Percentiles rank a stretch among this genome's conserved stretches.
These are phyloP conservation scores for Heteropelma amictum DNA, from an alignment of 2,888 invertebrate genomes.

Conservation along the genomic window DNA sequence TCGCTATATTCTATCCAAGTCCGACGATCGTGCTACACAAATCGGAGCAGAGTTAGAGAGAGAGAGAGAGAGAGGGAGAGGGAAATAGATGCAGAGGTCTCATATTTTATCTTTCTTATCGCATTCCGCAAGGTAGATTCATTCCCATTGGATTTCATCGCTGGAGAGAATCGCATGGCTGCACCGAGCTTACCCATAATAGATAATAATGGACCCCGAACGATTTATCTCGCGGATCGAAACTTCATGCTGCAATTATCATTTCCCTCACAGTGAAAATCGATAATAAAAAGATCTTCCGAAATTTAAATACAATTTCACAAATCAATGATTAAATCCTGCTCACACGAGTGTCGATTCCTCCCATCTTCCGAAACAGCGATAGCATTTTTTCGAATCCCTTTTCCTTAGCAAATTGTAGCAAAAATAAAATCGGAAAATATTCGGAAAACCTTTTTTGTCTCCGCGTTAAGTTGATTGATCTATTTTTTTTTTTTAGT, in stretches of 20 bases:
- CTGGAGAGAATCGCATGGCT: conserved; percentile 37
- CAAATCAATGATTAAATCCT: background rate
- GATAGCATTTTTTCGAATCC: no score
- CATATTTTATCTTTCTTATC: conserved; percentile 54
- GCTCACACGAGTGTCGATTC: no score
- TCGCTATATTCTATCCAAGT: conserved; percentile 12
- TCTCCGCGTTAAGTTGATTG: no score
- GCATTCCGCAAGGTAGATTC: conserved; percentile 46
- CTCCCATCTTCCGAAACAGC: no score
- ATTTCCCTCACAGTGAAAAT: background rate
- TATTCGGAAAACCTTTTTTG: no score
- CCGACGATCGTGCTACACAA: background rate
- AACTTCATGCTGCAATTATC: conserved; percentile 29
- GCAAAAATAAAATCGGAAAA: no score
- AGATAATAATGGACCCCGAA: conserved; percentile 47
- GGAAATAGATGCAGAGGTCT: conserved; percentile 27
- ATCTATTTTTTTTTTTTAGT: no score
- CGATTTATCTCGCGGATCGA: conserved; percentile 41
- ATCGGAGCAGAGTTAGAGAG: background rate
- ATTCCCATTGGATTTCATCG: conserved; percentile 46
- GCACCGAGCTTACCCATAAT: conserved; percentile 47
- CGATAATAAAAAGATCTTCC: background rate
- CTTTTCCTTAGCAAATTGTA: no score
- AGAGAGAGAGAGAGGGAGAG: conserved; percentile 8
- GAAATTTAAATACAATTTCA: background rate